A percentile compares a stretch with the other conserved stretches of the same genome.
These are phyloP conservation scores for Spheniscus mendiculus DNA, from an alignment of 2,113 vertebrate species.

Conservation along the genomic window DNA sequence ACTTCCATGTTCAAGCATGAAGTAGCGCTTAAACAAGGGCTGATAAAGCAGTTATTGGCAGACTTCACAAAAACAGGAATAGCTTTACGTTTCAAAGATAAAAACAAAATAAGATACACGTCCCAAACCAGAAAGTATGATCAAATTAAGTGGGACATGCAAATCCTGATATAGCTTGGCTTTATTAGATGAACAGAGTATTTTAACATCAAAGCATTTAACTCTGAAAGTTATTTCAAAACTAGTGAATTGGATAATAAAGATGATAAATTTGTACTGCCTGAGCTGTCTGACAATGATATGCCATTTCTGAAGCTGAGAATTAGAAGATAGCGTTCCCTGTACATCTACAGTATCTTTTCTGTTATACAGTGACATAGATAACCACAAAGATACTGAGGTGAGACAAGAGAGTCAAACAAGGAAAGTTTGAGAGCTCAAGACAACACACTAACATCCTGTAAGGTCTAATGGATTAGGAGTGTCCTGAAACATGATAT, in stretches of 20 bases:
- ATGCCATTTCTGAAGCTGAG: conserved; percentile 38
- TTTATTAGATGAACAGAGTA: conserved; percentile 20
- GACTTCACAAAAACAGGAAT: background rate
- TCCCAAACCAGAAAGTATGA: background rate
- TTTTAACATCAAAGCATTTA: conserved; percentile 40
- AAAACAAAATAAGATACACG: background rate
- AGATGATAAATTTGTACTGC: conserved; percentile 33
- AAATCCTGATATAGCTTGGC: conserved; percentile 22
- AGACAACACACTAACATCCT: background rate
- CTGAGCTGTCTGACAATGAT: background rate
- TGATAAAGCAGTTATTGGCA: background rate
- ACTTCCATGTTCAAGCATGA: background rate
- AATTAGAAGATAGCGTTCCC: background rate
- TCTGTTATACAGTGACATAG: background rate
- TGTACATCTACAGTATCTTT: background rate
- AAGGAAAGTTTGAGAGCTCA: background rate
- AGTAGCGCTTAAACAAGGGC: background rate
- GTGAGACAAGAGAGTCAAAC: background rate
- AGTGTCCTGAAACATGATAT: background rate
- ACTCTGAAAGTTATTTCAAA: conserved; percentile 15
- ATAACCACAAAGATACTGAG: background rate
- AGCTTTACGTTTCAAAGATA: conserved; percentile 17
- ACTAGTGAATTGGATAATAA: conserved; percentile 28
- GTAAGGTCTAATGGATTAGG: background rate
- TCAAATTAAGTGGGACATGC: conserved; percentile 21